A percentile compares a stretch with the other conserved stretches of the same genome.
These are phyloP conservation scores for Candoia aspera DNA, from an alignment of 2,113 vertebrate genomes.

Conservation along the genomic window DNA sequence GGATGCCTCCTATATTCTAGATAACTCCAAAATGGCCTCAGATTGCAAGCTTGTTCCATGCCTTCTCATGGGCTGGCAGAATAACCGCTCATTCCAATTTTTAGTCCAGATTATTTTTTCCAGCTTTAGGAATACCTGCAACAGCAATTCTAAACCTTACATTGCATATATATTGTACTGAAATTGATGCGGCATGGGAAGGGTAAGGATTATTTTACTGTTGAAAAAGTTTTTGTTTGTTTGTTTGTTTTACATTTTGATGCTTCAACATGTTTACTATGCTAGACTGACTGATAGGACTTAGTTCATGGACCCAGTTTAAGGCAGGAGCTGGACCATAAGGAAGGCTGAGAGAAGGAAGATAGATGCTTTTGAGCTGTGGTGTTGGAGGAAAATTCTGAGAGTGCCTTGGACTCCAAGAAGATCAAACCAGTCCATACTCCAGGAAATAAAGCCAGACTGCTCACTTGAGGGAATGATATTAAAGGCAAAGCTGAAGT, in stretches of 20 bases:
- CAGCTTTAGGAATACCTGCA: neutral
- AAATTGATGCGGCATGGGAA: neutral
- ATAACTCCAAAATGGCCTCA: neutral
- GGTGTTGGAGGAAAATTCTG: too few relatives aligned
- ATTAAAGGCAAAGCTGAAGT: too few relatives aligned
- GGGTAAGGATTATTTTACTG: neutral
- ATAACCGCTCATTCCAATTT: neutral
- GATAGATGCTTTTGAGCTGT: too few relatives aligned
- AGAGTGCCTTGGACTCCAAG: too few relatives aligned
- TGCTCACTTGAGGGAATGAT: too few relatives aligned
- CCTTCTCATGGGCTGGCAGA: neutral
- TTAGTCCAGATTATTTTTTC: neutral
- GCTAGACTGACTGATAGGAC: neutral
- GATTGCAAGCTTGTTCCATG: slow-evolving; percentile 21
- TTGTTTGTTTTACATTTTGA: neutral
- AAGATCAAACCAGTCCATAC: too few relatives aligned
- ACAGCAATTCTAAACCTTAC: neutral
- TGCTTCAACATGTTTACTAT: neutral
- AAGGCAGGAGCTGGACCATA: too few relatives aligned
- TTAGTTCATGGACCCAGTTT: neutral
- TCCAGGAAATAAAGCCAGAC: too few relatives aligned
- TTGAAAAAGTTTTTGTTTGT: neutral
- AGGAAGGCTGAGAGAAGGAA: too few relatives aligned
- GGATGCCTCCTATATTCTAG: neutral
- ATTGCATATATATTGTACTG: neutral